phyloP scores from a whole-genome alignment of 2,888 invertebrate genomes.

The Acleris emargana region DNA sequence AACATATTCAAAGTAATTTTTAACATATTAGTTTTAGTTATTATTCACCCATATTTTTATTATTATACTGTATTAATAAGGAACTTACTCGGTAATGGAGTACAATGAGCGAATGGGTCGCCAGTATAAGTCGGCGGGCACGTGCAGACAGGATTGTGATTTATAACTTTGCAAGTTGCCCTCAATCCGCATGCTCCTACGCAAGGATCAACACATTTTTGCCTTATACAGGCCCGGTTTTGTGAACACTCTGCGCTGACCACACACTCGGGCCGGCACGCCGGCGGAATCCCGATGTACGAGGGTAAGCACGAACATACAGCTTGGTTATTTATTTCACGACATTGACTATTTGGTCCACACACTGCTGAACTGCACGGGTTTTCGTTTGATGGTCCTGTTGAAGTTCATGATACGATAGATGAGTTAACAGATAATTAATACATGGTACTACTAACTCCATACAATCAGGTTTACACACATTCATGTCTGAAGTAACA shows the following conservation, averaged over 20 bases:
- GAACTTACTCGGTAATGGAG: constrained; percentile 61
- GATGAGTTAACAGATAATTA: background rate
- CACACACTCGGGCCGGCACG: constrained; percentile 89
- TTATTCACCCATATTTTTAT: background rate
- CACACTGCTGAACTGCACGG: constrained; percentile 89
- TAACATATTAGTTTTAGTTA: too few species aligned
- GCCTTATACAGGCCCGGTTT: constrained; percentile 87
- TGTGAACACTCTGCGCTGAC: constrained; percentile 88
- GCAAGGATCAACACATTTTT: constrained; percentile 90
- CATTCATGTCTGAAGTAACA: too few species aligned
- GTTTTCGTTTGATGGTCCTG: constrained; percentile 65
- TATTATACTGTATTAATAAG: background rate
- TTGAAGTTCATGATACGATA: constrained; percentile 25
- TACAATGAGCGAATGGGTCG: constrained; percentile 85
- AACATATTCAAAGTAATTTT: background rate
- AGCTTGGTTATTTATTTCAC: constrained; percentile 85
- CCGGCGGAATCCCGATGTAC: constrained; percentile 88
- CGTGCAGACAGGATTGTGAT: constrained; percentile 89
- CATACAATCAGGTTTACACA: too few species aligned
- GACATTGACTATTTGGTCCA: constrained; percentile 88
- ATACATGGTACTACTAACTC: background rate
- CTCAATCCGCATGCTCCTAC: constrained; percentile 87
- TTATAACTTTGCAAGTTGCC: constrained; percentile 86
- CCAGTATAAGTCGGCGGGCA: constrained; percentile 87
- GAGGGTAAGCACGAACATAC: constrained; percentile 89